These are phyloP conservation scores for Ischnus inquisitorius DNA, from an alignment of 2,888 invertebrate genomes.

Conservation along the genomic window DNA sequence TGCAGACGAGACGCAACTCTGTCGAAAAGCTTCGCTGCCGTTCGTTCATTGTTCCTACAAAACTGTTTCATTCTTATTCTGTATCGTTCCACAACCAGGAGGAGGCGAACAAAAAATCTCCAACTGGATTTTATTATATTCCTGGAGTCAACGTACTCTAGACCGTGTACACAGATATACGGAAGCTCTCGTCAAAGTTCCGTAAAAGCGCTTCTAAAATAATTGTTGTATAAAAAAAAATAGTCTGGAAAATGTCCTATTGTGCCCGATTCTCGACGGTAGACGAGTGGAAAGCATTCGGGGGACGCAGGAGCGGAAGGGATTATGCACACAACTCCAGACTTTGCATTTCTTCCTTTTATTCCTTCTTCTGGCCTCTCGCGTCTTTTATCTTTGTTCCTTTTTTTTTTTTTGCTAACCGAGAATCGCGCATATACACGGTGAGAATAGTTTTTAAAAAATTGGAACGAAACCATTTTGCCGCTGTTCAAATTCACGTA, in stretches of 20 bases:
- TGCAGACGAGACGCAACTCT: constrained; percentile 21
- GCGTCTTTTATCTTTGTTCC: constrained; percentile 28
- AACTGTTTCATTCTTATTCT: background rate
- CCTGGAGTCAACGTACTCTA: background rate
- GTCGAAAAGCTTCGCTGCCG: constrained; percentile 55
- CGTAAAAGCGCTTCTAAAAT: background rate
- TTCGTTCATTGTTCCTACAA: constrained; percentile 44
- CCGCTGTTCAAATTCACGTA: background rate
- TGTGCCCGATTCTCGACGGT: constrained; percentile 9
- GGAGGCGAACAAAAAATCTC: constrained; percentile 18
- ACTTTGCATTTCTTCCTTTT: constrained; percentile 39
- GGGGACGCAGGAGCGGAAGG: constrained; percentile 16
- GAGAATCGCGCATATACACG: constrained; percentile 7
- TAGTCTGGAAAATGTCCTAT: background rate
- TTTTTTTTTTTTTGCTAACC: constrained; percentile 17
- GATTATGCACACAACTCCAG: constrained; percentile 58
- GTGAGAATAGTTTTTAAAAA: constrained; percentile 15
- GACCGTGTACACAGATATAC: background rate
- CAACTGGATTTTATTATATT: constrained; percentile 1
- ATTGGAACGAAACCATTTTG: constrained; percentile 4
- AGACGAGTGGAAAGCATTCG: background rate
- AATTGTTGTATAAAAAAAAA: constrained; percentile 10
- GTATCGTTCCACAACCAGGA: constrained; percentile 2
- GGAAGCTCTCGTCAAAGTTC: constrained; percentile 1
- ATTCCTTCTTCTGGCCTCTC: constrained; percentile 7